These are phyloP conservation scores for Labeo catla DNA, from an alignment of 2,113 vertebrate species.

Conservation along the genomic window DNA sequence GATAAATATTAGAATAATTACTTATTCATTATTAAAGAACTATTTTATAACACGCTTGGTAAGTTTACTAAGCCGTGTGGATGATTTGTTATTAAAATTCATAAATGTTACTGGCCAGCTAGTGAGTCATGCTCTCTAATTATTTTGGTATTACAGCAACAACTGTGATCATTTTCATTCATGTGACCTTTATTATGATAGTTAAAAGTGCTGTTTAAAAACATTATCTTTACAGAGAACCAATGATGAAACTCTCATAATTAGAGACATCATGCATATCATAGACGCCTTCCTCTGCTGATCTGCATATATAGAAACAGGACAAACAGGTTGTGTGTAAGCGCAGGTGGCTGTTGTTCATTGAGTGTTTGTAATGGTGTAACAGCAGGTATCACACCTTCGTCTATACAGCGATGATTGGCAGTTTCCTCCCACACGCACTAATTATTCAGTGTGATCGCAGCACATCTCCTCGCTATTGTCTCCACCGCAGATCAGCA, in stretches of 20 bases:
- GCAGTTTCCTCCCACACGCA: constrained; percentile 15
- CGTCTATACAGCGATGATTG: constrained; percentile 22
- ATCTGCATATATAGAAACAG: not conserved
- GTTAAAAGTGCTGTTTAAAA: no score
- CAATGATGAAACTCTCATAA: no score
- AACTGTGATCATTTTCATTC: no score
- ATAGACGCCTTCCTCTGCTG: not conserved
- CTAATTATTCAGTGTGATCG: constrained; percentile 53
- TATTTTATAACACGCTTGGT: no score
- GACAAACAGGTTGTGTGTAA: not conserved
- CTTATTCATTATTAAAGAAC: no score
- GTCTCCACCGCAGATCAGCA: not conserved
- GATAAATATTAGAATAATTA: no score
- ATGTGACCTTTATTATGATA: no score
- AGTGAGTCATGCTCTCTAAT: not conserved
- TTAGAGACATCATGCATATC: not conserved
- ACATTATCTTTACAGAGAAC: no score
- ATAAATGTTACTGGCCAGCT: not conserved
- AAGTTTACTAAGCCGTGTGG: no score
- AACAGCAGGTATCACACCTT: constrained; percentile 24
- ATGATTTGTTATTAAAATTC: no score
- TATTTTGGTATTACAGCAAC: not conserved
- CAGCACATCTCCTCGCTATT: constrained; percentile 1
- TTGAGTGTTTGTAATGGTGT: not conserved
- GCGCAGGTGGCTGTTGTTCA: no score